Percentiles rank a stretch among this genome's conserved stretches.
phyloP scores from a whole-genome alignment of 2,113 vertebrate genomes.

The Sialia sialis region DNA sequence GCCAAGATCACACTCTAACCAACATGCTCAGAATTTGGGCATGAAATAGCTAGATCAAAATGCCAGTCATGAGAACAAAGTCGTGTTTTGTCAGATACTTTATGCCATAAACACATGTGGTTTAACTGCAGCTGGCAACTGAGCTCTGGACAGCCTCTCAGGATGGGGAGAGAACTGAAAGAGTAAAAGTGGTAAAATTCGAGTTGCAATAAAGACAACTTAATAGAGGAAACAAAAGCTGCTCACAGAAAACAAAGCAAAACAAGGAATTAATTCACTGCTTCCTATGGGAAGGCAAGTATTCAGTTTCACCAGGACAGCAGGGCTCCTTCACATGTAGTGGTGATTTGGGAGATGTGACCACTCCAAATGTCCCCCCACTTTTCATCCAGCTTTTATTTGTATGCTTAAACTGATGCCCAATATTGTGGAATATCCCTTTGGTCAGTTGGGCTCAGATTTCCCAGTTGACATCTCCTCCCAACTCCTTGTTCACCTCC shows the following conservation, averaged over 20 bases:
- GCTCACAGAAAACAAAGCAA: not conserved
- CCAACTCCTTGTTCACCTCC: not conserved
- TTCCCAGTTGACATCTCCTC: not conserved
- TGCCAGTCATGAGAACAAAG: not conserved
- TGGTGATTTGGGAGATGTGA: not conserved
- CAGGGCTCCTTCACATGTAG: fast-evolving
- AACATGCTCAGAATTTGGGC: not conserved
- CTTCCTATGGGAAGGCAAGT: not conserved
- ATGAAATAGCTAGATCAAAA: not conserved
- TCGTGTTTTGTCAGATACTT: not conserved
- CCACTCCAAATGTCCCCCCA: not conserved
- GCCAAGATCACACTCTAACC: not conserved
- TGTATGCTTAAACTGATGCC: not conserved
- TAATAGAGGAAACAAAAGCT: not conserved
- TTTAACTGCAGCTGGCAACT: not conserved
- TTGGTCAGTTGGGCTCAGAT: not conserved
- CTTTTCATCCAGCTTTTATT: not conserved
- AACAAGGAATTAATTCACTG: not conserved
- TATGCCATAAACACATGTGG: not conserved
- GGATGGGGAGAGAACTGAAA: not conserved
- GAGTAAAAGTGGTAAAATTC: not conserved
- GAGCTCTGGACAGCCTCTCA: not conserved
- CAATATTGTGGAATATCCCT: too few species aligned
- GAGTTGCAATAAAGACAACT: not conserved
- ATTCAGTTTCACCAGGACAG: not conserved